These are phyloP conservation scores for Standfussiana lucernea DNA, from an alignment of 2,888 invertebrate species.

Conservation along the genomic window DNA sequence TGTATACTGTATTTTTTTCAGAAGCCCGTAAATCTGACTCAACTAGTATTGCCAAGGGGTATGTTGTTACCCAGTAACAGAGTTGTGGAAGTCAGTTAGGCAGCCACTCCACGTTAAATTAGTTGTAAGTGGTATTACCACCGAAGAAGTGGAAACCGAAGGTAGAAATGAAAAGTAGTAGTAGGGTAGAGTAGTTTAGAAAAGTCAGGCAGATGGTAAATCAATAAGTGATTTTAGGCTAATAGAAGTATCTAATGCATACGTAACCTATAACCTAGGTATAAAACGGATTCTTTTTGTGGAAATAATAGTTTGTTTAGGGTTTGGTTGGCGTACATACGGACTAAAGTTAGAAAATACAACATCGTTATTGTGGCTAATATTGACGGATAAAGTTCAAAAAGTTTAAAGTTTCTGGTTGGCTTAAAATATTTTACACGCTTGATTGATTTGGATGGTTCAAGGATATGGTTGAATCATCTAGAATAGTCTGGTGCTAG, in stretches of 20 bases:
- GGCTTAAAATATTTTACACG: conserved; percentile 17
- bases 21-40: background rate
- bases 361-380: conserved; percentile 7
- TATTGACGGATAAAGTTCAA: background rate
- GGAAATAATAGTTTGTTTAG: background rate
- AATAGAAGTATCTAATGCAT: background rate
- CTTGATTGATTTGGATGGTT: background rate
- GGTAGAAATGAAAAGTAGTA: no score
- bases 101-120: background rate
- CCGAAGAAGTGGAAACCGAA: no score
- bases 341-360: conserved; percentile 38
- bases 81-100: background rate
- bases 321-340: background rate
- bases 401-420: conserved; percentile 10
- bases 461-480: background rate
- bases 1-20: background rate
- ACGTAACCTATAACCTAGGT: background rate
- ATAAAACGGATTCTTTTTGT: background rate
- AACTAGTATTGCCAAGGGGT: background rate
- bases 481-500: background rate
- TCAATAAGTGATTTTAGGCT: background rate
- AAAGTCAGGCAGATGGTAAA: background rate
- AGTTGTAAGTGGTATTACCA: no score
- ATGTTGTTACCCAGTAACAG: background rate
- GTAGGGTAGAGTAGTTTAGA: no score